Conservation (phyloP, 2,113 vertebrate species). For the Helogale parvula region DNA sequence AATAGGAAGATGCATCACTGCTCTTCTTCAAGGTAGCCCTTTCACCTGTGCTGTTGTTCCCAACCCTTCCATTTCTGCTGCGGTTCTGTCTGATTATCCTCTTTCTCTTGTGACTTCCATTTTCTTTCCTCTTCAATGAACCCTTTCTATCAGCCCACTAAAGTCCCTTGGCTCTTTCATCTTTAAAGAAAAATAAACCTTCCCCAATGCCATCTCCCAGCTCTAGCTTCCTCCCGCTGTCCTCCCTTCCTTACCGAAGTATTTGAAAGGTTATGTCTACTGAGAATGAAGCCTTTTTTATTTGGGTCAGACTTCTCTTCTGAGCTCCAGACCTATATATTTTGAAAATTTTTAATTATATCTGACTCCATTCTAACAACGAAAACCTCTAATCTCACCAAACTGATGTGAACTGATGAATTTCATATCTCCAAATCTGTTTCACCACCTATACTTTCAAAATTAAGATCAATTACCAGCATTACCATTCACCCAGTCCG, state of each 20-base stretch:
- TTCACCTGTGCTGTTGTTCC: neutral
- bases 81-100: neutral
- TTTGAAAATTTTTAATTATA: neutral
- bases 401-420: neutral
- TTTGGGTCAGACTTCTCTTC: constrained; percentile 8
- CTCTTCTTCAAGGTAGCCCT: neutral
- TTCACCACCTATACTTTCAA: neutral
- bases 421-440: neutral
- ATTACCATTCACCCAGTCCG: neutral
- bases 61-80: neutral
- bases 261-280: constrained; percentile 5
- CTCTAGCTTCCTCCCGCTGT: neutral
- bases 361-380: neutral
- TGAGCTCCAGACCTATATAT: neutral
- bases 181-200: neutral
- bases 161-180: neutral
- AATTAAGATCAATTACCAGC: neutral
- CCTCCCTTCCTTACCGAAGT: neutral
- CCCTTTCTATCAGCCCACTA: neutral
- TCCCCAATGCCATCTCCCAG: neutral
- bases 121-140: neutral
- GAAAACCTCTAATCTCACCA: constrained; percentile 32
- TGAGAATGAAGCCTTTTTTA: neutral
- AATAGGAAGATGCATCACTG: neutral
- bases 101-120: neutral